phyloP scores from a whole-genome alignment of 64 coral and sea anemone genomes.

The Montipora sp. region DNA sequence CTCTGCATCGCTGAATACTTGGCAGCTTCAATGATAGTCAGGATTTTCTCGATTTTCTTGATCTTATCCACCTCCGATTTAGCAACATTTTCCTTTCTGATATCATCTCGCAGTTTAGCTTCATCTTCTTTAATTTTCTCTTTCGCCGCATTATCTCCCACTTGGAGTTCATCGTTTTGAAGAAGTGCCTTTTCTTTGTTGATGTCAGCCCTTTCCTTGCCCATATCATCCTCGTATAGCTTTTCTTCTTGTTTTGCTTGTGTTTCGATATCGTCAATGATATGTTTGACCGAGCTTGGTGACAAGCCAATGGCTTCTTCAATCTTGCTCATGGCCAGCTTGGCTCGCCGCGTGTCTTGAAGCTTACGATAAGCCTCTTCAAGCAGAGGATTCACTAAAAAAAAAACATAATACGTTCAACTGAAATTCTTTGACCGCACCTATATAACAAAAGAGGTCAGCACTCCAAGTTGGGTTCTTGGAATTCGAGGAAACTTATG shows the following conservation, averaged over 20 bases:
- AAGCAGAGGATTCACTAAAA: slow-evolving; percentile 57
- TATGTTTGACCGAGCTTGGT: slow-evolving; percentile 53
- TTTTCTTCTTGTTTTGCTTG: slow-evolving; percentile 54
- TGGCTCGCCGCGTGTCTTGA: slow-evolving; percentile 48
- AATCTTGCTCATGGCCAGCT: slow-evolving; percentile 56
- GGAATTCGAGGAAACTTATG: not conserved
- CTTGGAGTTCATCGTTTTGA: slow-evolving; percentile 10
- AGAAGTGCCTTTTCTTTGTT: slow-evolving; percentile 50
- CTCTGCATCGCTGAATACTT: slow-evolving; percentile 84
- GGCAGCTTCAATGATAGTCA: slow-evolving; percentile 85
- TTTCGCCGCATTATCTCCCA: not conserved
- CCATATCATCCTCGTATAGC: slow-evolving; percentile 45
- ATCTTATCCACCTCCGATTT: slow-evolving; percentile 79
- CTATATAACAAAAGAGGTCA: not conserved
- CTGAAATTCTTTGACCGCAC: not conserved
- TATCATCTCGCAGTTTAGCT: slow-evolving; percentile 76
- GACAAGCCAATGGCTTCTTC: slow-evolving; percentile 69
- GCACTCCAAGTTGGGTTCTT: not conserved
- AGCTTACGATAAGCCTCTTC: slow-evolving; percentile 46
- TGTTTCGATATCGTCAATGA: slow-evolving; percentile 59
- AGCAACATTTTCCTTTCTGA: slow-evolving; percentile 73
- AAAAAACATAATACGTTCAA: not conserved
- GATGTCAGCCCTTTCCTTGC: slow-evolving; percentile 45
- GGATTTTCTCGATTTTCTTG: slow-evolving; percentile 88
- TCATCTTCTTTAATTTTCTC: slow-evolving; percentile 76